Percentiles rank a stretch among this genome's conserved stretches.
These are phyloP conservation scores for Tenualosa thibaudeaui DNA, from an alignment of 2,797 vertebrate genomes.

Conservation along the genomic window DNA sequence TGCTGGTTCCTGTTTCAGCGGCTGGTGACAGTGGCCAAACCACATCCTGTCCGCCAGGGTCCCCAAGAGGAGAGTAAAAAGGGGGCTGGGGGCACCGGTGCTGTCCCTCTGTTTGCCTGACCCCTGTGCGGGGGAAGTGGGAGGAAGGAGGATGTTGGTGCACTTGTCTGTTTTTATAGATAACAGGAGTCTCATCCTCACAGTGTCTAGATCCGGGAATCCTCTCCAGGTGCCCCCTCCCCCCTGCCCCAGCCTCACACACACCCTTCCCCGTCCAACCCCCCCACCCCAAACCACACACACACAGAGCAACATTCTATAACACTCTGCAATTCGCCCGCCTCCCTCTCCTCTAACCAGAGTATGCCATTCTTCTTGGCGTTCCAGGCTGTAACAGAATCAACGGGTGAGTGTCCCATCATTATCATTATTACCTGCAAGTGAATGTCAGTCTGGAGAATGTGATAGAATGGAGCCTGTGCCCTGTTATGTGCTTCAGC, in stretches of 20 bases:
- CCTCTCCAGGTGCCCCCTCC: background rate
- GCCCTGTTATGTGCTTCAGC: background rate
- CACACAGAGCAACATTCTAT: background rate
- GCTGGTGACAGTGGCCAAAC: conserved; percentile 57
- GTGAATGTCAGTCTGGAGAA: background rate
- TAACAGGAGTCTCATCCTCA: conserved; percentile 61
- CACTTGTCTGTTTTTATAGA: conserved; percentile 70
- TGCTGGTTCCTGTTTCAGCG: conserved; percentile 34
- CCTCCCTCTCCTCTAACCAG: background rate
- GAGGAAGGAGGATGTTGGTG: conserved; percentile 75
- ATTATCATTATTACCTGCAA: background rate
- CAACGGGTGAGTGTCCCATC: background rate
- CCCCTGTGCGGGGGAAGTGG: conserved; percentile 67
- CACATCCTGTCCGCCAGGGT: conserved; percentile 65
- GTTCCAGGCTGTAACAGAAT: background rate
- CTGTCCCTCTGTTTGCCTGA: conserved; percentile 73
- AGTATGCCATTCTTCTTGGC: background rate
- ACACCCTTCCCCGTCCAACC: background rate
- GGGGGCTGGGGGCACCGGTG: conserved; percentile 59
- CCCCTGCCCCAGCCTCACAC: background rate
- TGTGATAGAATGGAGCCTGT: background rate
- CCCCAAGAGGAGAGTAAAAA: conserved; percentile 53
- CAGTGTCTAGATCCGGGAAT: background rate
- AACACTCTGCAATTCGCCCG: background rate
- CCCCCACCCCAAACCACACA: background rate